A percentile compares a stretch with the other conserved stretches of the same genome.
These are phyloP conservation scores for Candidula unifasciata DNA, from an alignment of 2,888 invertebrate species.

Conservation along the genomic window DNA sequence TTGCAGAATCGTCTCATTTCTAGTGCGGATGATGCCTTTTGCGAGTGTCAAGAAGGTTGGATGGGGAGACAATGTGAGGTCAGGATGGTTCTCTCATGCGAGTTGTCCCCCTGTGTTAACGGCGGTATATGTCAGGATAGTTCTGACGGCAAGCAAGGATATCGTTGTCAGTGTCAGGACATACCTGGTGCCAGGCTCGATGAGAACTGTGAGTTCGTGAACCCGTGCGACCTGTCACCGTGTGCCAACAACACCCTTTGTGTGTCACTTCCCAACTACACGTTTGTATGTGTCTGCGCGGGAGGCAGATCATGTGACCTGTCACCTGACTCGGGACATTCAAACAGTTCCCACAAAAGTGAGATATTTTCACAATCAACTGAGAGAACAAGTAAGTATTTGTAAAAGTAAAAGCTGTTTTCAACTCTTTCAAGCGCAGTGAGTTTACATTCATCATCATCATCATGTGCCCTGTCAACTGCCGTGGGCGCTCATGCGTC, in stretches of 20 bases:
- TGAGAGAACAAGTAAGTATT: slow-evolving; percentile 1
- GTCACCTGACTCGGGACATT: neutral
- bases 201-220: slow-evolving; percentile 50
- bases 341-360: neutral
- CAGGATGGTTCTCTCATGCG: slow-evolving; percentile 49
- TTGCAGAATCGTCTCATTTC: neutral
- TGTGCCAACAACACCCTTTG: slow-evolving; percentile 47
- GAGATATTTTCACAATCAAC: neutral
- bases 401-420: neutral
- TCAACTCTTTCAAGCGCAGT: neutral
- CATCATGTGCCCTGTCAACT: no score
- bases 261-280: slow-evolving; percentile 42
- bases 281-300: slow-evolving; percentile 44
- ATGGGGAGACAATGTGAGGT: slow-evolving; percentile 30
- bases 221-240: slow-evolving; percentile 49
- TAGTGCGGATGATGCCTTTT: neutral
- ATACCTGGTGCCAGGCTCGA: slow-evolving; percentile 24
- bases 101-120: slow-evolving; percentile 58
- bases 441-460: no score
- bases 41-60: slow-evolving; percentile 24
- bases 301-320: neutral
- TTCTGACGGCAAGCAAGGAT: slow-evolving; percentile 17
- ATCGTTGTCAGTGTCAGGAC: slow-evolving; percentile 45
- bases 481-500: no score
- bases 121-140: slow-evolving; percentile 55